Base-by-base conservation (phyloP, 2,797 vertebrate genomes). In the Bovichtus variegatus region DNA sequence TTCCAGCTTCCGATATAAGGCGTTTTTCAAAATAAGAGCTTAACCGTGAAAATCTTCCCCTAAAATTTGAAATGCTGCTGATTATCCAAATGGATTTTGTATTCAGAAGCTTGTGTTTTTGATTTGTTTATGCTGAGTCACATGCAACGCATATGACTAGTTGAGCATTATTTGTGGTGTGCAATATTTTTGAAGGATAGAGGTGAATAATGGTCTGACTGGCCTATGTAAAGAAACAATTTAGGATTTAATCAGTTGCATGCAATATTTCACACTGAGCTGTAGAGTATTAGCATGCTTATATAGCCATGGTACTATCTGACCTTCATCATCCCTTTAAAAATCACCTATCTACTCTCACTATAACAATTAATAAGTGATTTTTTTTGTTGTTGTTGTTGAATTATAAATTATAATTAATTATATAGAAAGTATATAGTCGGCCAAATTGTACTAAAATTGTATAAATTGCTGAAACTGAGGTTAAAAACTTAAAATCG, bases 221-320 rank as follows among this genome's bases (percentile, higher is more conserved):
- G 44, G 25, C 40, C 21, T 38, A 46, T 46, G 70, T 44, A 82
- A 49, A 31, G n/a, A 77, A 65, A 63, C 25, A 51, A 58, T 44
- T 74, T 69, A 58, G 34, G 57, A 83, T 81, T 86, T 65, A 79
- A 64, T 68, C 86, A 80, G 71, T 65, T n/a, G n/a, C 43, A 29
- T 90, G 90, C 50, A 83, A 85, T 76, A 93, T 92, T 92, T 91
- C 81, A 80, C 88, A 89, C 72, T 21, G 9, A 63, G 59, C 64
- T 87, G 89, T 16, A 58, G 27, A 76, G 58, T 71, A 76, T 76
- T 55, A 75, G 27, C 16, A 75, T 53, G 25, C 18, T 19, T 70
- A 63, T 29, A 71, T 34, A 36, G 40, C 3, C 9, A 61, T 76
- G 41, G 29, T 18, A 44, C n/a, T 46, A 41, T 61, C 21, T 71